Percentiles rank a stretch among this genome's conserved stretches.
phyloP scores from a whole-genome alignment of 2,797 vertebrate species.

The Tinamus major region DNA sequence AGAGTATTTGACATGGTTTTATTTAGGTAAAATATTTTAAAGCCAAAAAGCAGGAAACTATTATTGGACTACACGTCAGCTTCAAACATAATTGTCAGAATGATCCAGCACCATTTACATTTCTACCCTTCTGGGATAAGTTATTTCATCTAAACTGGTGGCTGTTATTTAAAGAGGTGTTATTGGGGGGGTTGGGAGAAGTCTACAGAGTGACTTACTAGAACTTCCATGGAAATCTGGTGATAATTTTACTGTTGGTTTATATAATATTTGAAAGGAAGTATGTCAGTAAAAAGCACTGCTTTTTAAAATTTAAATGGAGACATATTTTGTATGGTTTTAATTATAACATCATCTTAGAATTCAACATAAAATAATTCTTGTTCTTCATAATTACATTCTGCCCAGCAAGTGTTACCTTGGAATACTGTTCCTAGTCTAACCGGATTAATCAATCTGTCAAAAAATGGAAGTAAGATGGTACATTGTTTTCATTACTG shows the following conservation, averaged over 20 bases:
- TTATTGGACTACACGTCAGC: conserved; percentile 10
- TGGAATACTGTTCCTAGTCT: neutral
- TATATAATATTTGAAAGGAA: neutral
- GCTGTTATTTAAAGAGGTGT: conserved; percentile 11
- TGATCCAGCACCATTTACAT: conserved; percentile 10
- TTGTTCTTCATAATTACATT: neutral
- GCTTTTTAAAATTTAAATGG: neutral
- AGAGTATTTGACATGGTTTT: conserved; percentile 7
- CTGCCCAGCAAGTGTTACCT: neutral
- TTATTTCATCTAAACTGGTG: conserved; percentile 28
- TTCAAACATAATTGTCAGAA: conserved; percentile 13
- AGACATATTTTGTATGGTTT: neutral
- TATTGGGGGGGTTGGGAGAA: neutral
- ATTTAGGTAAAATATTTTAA: conserved; percentile 49
- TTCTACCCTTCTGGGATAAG: conserved; percentile 34
- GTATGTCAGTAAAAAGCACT: neutral
- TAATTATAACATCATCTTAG: neutral
- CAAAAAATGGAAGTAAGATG: neutral
- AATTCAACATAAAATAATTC: neutral
- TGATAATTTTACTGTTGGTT: neutral
- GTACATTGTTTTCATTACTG: neutral
- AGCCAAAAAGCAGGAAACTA: conserved; percentile 54
- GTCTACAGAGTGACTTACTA: neutral
- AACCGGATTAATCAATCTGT: neutral
- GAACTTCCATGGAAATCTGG: conserved; percentile 8